These are phyloP conservation scores for Uropsilus gracilis DNA, from an alignment of 2,113 vertebrate genomes.

Conservation along the genomic window DNA sequence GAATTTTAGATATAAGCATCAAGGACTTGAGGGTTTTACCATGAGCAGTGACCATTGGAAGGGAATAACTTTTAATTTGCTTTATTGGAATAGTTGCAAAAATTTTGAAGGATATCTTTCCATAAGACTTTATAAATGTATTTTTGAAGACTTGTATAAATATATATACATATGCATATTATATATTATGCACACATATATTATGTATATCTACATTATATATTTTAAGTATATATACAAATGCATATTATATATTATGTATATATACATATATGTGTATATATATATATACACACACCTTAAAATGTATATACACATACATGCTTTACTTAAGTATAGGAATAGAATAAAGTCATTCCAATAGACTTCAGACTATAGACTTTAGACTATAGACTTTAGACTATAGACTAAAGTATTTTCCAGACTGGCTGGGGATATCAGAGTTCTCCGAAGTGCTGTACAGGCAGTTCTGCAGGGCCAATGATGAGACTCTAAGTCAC, in stretches of 20 bases:
- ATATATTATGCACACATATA: too few relatives aligned
- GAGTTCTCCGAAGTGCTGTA: background rate
- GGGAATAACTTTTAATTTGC: background rate
- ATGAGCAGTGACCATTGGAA: background rate
- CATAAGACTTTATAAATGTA: conserved; percentile 14
- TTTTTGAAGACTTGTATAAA: too few relatives aligned
- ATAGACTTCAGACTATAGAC: too few relatives aligned
- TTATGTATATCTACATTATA: too few relatives aligned
- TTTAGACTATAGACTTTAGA: too few relatives aligned
- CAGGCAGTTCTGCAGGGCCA: background rate
- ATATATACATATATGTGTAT: too few relatives aligned
- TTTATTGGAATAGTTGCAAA: background rate
- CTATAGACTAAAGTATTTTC: conserved; percentile 28
- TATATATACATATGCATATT: too few relatives aligned
- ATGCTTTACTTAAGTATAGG: background rate
- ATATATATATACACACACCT: background rate
- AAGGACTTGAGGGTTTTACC: background rate
- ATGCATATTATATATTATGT: too few relatives aligned
- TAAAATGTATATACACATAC: background rate
- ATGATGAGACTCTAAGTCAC: background rate
- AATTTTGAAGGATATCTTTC: conserved; percentile 14
- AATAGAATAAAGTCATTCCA: background rate
- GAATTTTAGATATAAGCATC: background rate
- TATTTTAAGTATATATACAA: too few relatives aligned
- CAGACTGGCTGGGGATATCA: background rate